These are phyloP conservation scores for Riptortus pedestris DNA, from an alignment of 1,140 invertebrate species.

Conservation along the genomic window DNA sequence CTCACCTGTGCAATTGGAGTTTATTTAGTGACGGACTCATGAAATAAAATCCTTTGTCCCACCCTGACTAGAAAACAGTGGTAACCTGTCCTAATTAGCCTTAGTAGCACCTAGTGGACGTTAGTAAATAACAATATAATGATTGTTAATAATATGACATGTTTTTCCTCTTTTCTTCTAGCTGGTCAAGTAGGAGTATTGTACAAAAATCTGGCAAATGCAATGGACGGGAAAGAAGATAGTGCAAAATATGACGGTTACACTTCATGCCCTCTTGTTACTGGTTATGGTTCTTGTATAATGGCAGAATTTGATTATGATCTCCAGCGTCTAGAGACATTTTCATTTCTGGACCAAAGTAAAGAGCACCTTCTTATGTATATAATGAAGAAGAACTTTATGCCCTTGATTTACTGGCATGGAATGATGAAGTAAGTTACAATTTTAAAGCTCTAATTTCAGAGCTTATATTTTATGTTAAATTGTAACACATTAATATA, in stretches of 20 bases:
- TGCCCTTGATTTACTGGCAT: conserved; percentile 88
- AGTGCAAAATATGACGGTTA: conserved; percentile 74
- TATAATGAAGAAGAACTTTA: conserved; percentile 50
- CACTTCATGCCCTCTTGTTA: conserved; percentile 91
- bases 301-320: conserved; percentile 92
- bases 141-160: no score
- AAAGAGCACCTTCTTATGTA: conserved; percentile 79
- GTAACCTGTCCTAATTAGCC: no score
- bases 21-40: no score
- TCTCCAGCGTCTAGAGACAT: conserved; percentile 78
- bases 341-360: conserved; percentile 63
- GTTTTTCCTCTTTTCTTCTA: no score
- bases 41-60: no score
- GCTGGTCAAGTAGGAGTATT: conserved; percentile 75
- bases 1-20: no score
- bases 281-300: conserved; percentile 70
- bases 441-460: no score
- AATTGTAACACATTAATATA: neutral
- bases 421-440: conserved; percentile 63
- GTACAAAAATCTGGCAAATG: conserved; percentile 55
- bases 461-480: no score
- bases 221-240: conserved; percentile 49
- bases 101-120: no score
- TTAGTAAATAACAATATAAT: no score
- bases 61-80: no score